Conservation (phyloP, 2,888 invertebrate species). For the Papilio protenor region DNA sequence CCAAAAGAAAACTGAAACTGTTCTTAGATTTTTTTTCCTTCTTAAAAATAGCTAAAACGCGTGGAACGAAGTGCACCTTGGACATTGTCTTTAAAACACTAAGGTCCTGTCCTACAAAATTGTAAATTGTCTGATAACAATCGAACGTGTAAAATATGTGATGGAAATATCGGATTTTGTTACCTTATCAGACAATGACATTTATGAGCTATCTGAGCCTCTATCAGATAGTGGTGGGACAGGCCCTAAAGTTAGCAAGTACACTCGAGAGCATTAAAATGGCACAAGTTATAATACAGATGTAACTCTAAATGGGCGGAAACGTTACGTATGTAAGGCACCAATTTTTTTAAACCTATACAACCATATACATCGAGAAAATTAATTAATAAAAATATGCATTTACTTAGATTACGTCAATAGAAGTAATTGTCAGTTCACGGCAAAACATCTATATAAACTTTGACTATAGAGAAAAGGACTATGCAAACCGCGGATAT, state of each 20-base stretch:
- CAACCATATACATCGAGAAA: slow-evolving; percentile 32
- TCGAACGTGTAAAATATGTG: too few relatives aligned
- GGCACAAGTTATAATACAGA: slow-evolving; percentile 39
- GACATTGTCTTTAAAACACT: background rate
- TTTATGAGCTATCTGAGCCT: too few relatives aligned
- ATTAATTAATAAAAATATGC: slow-evolving; percentile 15
- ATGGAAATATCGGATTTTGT: too few relatives aligned
- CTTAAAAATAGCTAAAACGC: background rate
- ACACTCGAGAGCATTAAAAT: slow-evolving; percentile 38
- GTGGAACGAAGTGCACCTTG: background rate
- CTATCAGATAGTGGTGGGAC: too few relatives aligned
- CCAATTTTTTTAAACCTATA: slow-evolving; percentile 54
- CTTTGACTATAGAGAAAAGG: background rate
- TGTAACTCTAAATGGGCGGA: slow-evolving; percentile 66
- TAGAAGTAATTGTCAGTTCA: background rate
- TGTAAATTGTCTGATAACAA: too few relatives aligned
- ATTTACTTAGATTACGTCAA: background rate
- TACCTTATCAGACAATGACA: too few relatives aligned
- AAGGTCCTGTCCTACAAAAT: too few relatives aligned
- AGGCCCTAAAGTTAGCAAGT: slow-evolving; percentile 28
- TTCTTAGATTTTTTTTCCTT: too few relatives aligned
- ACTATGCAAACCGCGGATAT: background rate
- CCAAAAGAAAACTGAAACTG: too few relatives aligned
- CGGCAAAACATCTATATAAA: background rate
- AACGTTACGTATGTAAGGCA: slow-evolving; percentile 76